Evolutionary conservation across 2,888 invertebrate genomes (phyloP), one percentile per base, ranked within the genome.

Genomic region (Ochlodes sylvanus): DNA sequence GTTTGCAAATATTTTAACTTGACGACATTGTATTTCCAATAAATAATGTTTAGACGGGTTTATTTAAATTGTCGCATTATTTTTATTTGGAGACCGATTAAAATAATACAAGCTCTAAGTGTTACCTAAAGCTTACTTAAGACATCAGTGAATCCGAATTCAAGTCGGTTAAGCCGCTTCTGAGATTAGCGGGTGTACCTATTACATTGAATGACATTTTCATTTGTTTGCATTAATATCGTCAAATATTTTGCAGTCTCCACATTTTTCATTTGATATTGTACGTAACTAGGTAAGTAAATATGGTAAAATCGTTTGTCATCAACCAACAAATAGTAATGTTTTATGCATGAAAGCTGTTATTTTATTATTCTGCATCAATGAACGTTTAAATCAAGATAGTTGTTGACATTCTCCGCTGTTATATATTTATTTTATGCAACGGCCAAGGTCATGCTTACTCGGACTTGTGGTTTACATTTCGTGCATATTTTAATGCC

Each of bases 351-450:
- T 44, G 58, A n/a, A 32, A 15, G 44, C 57, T 17, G 60, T 38
- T 38, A 38, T 52, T 21, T 21, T 52, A 21, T 17, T 21, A 42
- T 58, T 19, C 15, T 41, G 21, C 21, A 21, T 58, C 14, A 15
- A 54, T 47, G 55, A 21, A 57, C 50, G 19, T 47, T 56, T 57
- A 57, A 47, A 64, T 63, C 17, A 27, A 63, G 34, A 32, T 34
- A 42, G 63, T 57, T 63, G 63, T 57, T 63, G 56, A 57, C 56
- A 47, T 64, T 64, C 56, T 63, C 52, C 27, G 12, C 17, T 44
- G 32, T 63, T 44, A 64, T 56, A 47, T 64, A 64, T 64, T 64
- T 52, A 62, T 52, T 47, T 47, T 64, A 64, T 57, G 56, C 56
- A 64, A 56, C 56, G 56, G 56, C 47, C 64, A 64, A 64, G 56